A percentile compares a stretch with the other conserved stretches of the same genome.
phyloP scores from a whole-genome alignment of 30 jellyfish, hydroid and myxozoan genomes.

The Clytia hemisphaerica region DNA sequence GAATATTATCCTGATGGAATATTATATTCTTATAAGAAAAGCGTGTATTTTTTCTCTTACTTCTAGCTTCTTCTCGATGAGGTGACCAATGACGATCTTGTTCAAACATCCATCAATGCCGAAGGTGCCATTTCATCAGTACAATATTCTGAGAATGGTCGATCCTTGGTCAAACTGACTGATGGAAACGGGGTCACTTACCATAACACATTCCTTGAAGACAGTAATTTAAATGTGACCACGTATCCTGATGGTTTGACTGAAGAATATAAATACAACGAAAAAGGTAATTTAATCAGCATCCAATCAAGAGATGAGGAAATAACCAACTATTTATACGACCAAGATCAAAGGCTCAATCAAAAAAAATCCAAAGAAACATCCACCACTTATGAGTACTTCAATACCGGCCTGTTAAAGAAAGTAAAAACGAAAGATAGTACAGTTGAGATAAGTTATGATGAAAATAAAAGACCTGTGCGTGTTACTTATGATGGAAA shows the following conservation, averaged over 20 bases:
- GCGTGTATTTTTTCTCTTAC: no score
- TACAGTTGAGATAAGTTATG: slow-evolving; percentile 3
- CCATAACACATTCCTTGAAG: not conserved
- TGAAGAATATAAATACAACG: slow-evolving; percentile 11
- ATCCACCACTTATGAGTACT: slow-evolving; percentile 2
- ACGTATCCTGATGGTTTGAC: slow-evolving; percentile 22
- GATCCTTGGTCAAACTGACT: not conserved
- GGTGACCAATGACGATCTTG: not conserved
- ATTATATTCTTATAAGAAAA: no score
- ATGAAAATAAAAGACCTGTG: slow-evolving; percentile 1
- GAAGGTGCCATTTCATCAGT: slow-evolving; percentile 3
- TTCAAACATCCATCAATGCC: not conserved
- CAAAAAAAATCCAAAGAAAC: not conserved
- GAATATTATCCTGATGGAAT: no score
- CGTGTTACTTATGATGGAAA: slow-evolving; percentile 9
- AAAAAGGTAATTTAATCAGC: not conserved
- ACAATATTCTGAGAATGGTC: not conserved
- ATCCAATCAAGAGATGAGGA: no score
- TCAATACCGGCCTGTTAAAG: not conserved
- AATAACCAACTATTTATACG: no score
- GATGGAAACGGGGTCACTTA: slow-evolving; percentile 1
- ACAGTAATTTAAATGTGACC: not conserved
- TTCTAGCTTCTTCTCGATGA: not conserved
- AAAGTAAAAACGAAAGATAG: slow-evolving; percentile 1
- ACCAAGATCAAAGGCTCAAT: not conserved